Evolutionary conservation across 2,888 invertebrate genomes (phyloP), one percentile per base, ranked within the genome.

Genomic region (Chrysolina oricalcia): DNA sequence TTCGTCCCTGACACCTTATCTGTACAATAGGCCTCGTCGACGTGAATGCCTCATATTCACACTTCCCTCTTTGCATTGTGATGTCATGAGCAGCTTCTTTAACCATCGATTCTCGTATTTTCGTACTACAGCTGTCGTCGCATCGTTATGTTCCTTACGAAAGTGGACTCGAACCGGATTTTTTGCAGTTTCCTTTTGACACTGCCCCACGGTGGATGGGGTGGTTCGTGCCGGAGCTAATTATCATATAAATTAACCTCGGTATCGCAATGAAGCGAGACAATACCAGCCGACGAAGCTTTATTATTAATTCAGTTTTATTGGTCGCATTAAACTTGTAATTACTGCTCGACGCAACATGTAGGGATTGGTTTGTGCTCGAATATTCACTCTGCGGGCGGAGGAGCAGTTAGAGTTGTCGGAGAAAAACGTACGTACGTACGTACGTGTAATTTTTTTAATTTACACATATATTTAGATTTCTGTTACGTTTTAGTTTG

Each of bases 241-340:
- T 59, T 59, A 59, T 59, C 59, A 59, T 59, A 59, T 59, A 59
- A 59, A 59, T 59, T 59, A 59, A 59, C 59, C 59, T 59, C 35
- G n/a, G 27, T 59, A 13, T n/a, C 46, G 15, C 15, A 15, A 46
- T 59, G 19, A 50, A n/a, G 35, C n/a, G 59, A 27, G 35, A 59
- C 35, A 35, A 35, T 59, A 59, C 59, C 27, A 23, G 27, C 35
- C 59, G 59, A 59, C 59, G 15, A 59, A 9, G 59, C 35, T 59
- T 59, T 59, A 59, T 59, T 59, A 59, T 59, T 59, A 59, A 59
- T 59, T 59, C 59, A 59, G 23, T 59, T 59, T 59, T 59, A 59
- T 59, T 15, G 59, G 59, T 59, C 59, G 59, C 59, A 59, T 59
- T 56, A 59, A 59, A 27, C 15, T 59, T 59, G 59, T 59, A 27